phyloP scores from a whole-genome alignment of 1,140 invertebrate genomes.

The Parapsyche elsis region DNA sequence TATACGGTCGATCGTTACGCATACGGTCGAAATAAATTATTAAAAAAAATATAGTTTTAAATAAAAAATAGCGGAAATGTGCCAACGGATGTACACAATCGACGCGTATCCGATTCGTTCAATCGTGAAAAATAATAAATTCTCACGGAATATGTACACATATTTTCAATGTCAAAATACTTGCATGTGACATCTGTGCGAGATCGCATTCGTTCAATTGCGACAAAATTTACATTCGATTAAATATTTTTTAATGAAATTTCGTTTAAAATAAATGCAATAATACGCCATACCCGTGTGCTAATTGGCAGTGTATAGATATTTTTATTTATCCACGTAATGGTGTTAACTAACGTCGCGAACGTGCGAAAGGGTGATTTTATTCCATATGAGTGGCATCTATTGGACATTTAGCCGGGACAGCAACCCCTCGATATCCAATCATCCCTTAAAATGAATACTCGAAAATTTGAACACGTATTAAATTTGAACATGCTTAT shows the following conservation, averaged over 20 bases:
- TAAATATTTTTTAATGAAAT: background rate
- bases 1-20: constrained; percentile 1
- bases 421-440: constrained; percentile 29
- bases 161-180: background rate
- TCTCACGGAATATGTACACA: too few species aligned
- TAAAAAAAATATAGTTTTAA: background rate
- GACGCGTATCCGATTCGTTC: too few species aligned
- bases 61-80: background rate
- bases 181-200: constrained; percentile 19
- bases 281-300: background rate
- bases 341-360: background rate
- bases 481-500: too few species aligned
- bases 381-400: constrained; percentile 20
- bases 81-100: too few species aligned
- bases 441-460: constrained; percentile 17
- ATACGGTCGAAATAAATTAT: background rate
- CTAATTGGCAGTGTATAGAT: background rate
- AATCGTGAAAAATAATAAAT: too few species aligned
- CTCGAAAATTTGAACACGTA: background rate
- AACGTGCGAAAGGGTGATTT: background rate
- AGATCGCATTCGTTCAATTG: background rate
- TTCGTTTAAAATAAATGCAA: too few species aligned
- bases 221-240: background rate
- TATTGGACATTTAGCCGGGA: constrained; percentile 33
- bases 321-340: background rate